These are phyloP conservation scores for Sebastes schlegelii DNA, from an alignment of 2,113 vertebrate genomes.

Conservation along the genomic window DNA sequence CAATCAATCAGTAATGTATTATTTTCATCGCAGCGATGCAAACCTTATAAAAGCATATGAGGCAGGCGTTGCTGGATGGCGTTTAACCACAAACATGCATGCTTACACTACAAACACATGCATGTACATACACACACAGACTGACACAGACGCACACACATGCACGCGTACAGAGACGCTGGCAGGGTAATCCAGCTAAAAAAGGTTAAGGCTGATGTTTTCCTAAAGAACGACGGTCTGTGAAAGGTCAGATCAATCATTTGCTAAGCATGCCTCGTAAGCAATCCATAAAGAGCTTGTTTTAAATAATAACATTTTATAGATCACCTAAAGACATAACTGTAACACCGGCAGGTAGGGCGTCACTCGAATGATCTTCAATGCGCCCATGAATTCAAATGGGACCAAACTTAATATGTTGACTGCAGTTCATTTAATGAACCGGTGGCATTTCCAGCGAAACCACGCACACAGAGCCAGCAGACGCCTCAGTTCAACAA, in stretches of 20 bases:
- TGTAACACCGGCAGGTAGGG: constrained; percentile 60
- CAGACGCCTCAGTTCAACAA: constrained; percentile 70
- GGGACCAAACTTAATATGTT: constrained; percentile 75
- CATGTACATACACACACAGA: constrained; percentile 6
- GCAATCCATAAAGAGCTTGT: constrained; percentile 85
- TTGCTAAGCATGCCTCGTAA: constrained; percentile 82
- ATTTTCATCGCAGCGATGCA: constrained; percentile 72
- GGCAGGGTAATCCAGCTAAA: constrained; percentile 80
- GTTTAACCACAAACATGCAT: constrained; percentile 53
- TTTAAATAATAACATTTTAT: constrained; percentile 88
- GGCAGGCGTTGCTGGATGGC: constrained; percentile 51
- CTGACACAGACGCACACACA: neutral
- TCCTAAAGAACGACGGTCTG: constrained; percentile 78
- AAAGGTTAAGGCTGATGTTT: constrained; percentile 85
- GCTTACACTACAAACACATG: constrained; percentile 2
- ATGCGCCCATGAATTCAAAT: constrained; percentile 70
- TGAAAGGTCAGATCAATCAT: constrained; percentile 87
- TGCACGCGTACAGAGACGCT: constrained; percentile 29
- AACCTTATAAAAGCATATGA: constrained; percentile 63
- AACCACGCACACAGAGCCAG: constrained; percentile 45
- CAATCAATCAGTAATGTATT: constrained; percentile 78
- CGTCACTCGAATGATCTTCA: constrained; percentile 46
- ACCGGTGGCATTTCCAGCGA: constrained; percentile 79
- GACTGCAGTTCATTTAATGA: constrained; percentile 80
- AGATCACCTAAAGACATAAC: constrained; percentile 85